Evolutionary conservation across 1,140 invertebrate genomes (phyloP).

Genomic region (Rhyacophila brunnea): DNA sequence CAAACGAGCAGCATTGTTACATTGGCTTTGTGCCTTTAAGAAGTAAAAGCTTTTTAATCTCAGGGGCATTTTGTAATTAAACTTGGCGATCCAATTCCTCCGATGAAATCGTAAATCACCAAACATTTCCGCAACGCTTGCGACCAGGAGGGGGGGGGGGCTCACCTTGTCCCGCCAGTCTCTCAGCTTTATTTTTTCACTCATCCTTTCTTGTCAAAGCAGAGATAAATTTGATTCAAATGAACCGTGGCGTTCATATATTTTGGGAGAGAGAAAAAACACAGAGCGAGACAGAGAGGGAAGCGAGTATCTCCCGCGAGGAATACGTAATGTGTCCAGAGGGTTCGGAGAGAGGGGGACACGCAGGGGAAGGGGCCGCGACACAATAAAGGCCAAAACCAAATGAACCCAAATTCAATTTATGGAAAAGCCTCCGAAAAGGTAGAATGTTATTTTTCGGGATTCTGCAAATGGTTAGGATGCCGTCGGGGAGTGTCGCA

Average conservation of each 20-base stretch:
- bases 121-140: no score
- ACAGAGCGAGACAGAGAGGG: neutral
- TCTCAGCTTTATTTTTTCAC: no score
- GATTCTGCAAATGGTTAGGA: conserved; percentile 17
- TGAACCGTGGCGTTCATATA: conserved; percentile 9
- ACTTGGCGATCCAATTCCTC: no score
- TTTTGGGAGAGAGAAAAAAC: neutral
- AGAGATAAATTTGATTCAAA: conserved; percentile 14
- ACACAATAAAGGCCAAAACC: conserved; percentile 25
- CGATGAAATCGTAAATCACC: no score
- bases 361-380: neutral
- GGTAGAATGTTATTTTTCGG: conserved; percentile 23
- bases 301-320: conserved; percentile 2
- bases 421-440: conserved; percentile 23
- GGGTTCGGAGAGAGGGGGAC: neutral
- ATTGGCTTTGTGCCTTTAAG: no score
- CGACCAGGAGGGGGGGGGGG: no score
- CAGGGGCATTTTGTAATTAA: no score
- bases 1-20: no score
- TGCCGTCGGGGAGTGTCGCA: no score
- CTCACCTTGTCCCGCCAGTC: no score
- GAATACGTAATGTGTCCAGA: conserved; percentile 27
- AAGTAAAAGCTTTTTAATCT: no score
- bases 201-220: neutral
- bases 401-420: conserved; percentile 30